A percentile compares a stretch with the other conserved stretches of the same genome.
Conservation (phyloP, 2,113 vertebrate species). For the Nycticebus coucang region DNA sequence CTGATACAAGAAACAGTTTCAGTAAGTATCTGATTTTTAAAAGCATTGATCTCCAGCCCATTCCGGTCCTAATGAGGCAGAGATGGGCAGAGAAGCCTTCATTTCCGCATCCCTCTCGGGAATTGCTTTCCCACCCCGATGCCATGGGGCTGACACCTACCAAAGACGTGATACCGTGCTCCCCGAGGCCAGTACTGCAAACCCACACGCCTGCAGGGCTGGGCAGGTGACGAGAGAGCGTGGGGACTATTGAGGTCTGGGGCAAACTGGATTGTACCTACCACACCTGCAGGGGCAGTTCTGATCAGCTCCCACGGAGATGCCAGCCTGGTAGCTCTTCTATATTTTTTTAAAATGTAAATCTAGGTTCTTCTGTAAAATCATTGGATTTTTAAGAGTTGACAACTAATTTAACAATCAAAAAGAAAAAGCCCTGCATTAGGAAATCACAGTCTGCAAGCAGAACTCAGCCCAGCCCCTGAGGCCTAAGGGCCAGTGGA, state of each 20-base stretch:
- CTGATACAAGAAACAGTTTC: neutral
- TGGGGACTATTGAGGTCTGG: rapidly evolving
- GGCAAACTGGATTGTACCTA: rapidly evolving
- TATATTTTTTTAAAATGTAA: neutral
- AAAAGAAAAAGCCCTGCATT: neutral
- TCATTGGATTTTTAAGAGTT: neutral
- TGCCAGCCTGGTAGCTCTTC: rapidly evolving
- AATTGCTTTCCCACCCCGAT: neutral
- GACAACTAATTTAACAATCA: neutral
- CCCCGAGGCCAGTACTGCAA: neutral
- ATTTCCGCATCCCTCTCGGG: neutral
- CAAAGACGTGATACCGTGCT: neutral
- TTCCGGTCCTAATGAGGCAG: slow-evolving; percentile 46
- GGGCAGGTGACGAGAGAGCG: neutral
- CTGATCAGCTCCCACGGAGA: rapidly evolving
- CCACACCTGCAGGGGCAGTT: rapidly evolving
- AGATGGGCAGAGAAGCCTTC: neutral
- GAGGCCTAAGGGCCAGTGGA: rapidly evolving
- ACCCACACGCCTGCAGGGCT: rapidly evolving
- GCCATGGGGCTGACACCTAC: rapidly evolving
- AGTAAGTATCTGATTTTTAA: slow-evolving; percentile 2
- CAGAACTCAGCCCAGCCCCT: neutral
- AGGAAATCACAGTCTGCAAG: neutral
- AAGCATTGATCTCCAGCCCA: slow-evolving; percentile 24
- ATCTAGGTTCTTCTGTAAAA: neutral